Base-by-base conservation (phyloP, 2,113 vertebrate genomes). In the Piaya cayana region DNA sequence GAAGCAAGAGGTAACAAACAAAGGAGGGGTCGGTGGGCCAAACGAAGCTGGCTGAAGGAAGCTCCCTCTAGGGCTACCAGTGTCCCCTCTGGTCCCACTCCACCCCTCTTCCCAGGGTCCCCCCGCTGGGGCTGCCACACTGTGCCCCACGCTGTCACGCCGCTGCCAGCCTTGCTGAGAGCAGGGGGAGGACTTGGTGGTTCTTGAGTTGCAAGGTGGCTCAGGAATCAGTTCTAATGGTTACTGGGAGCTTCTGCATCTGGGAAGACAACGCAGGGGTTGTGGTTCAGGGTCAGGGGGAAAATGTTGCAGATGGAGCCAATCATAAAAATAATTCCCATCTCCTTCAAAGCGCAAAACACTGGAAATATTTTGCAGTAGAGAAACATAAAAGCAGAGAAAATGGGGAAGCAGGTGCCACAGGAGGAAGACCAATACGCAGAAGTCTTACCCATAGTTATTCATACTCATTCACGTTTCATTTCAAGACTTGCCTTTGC, bases 21-120 rank as follows among this genome's bases (percentile, higher is more conserved):
- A 4, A 1, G 20, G 15, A 6, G 2, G 9, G 14, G 20, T 2
- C 18, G 6, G 27, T 0, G 37, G 6, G 6, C 2, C 12, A 5
- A 5, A 39, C 5, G 6, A 6, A 39, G 45, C 36, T 5, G 81
- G 14, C 0, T 7, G 70, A 42, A 34, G 18, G 19, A 11, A 4
- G 5, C 22, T 50, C 49, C 12, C 37, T 3, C n/a, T 5, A 10
- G 29, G 6, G 15, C 6, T 8, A 4, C 37, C 52, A 20, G 25
- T 0, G 19, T 11, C 47, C 55, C 13, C 11, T 12, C 16, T 29
- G 8, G 15, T 23, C 25, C 56, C n/a, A 9, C 11, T 26, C 50
- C 9, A 4, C 3, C 34, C n/a, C 52, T 22, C 2, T 8, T 15
- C 19, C 12, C 5, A 4, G 9, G 21, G 15, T 2, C 7, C 37